Evolutionary conservation across 2,888 invertebrate genomes (phyloP), one percentile per base, ranked within the genome.

Genomic region (Chrysolina haemoptera): DNA sequence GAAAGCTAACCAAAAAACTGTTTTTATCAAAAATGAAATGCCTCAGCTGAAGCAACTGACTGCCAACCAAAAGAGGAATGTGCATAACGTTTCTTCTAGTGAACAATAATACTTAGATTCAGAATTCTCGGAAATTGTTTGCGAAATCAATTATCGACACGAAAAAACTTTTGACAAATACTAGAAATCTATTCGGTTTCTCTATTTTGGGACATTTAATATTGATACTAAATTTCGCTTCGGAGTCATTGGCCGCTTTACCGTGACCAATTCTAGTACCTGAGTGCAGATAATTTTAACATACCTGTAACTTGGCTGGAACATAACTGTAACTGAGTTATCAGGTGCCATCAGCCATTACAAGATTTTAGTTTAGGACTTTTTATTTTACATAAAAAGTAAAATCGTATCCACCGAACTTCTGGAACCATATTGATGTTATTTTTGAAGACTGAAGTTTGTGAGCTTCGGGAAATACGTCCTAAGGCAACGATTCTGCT

Each of bases 191-290:
- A 8, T 14, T 22, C 12, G n/a, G n/a, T 59, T 59, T 59, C 59
- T 59, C 59, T 59, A 50, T 50, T 59, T 59, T 35, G 22, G n/a
- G 27, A 35, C 14, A 59, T 59, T n/a, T n/a, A 59, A 27, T 1
- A 59, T 59, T 59, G 22, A 6, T n/a, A 59, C 35, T 27, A 16
- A 35, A 59, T 59, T 59, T 59, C 35, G 6, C 22, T 14, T 35
- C 5, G n/a, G 10, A 14, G 27, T 59, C 59, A n/a, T 27, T 35
- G 59, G 14, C 59, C 59, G 16, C 50, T 1, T 9, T n/a, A n/a
- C 9, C 10, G n/a, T 10, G 18, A 10, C 16, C 22, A 27, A 27
- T 16, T 50, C 10, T 8, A 50, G 9, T n/a, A 18, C 2, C 50
- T 9, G 50, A 18, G 18, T 14, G 4, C 6, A 4, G 1, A 50